phyloP scores from a whole-genome alignment of 2,888 invertebrate genomes.

The Netelia virgata region DNA sequence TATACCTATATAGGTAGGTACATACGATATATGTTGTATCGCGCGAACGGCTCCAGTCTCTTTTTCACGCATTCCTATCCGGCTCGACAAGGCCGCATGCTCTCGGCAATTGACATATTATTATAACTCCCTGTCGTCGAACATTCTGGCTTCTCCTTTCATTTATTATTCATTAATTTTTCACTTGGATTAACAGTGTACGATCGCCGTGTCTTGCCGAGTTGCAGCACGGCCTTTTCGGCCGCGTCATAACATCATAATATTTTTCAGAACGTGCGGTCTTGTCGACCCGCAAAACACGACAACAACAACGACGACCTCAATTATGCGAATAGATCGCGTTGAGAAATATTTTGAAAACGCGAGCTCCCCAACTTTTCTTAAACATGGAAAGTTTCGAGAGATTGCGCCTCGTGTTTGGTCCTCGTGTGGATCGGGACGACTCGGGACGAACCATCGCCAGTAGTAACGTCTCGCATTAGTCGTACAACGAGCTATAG shows the following conservation, averaged over 20 bases:
- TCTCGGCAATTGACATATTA: constrained; percentile 52
- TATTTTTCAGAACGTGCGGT: neutral
- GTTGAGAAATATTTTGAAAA: neutral
- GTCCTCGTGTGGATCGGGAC: neutral
- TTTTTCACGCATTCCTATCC: constrained; percentile 62
- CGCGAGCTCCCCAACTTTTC: neutral
- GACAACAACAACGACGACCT: too few species aligned
- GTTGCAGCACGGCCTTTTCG: neutral
- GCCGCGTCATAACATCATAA: neutral
- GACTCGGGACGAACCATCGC: neutral
- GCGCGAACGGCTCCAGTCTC: constrained; percentile 34
- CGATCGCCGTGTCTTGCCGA: neutral
- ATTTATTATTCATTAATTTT: constrained; percentile 34
- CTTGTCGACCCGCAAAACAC: neutral
- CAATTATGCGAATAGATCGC: too few species aligned
- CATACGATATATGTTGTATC: too few species aligned
- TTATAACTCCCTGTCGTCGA: constrained; percentile 48
- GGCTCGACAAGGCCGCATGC: constrained; percentile 56
- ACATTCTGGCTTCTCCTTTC: constrained; percentile 22
- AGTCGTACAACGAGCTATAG: constrained; percentile 21
- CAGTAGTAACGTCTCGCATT: constrained; percentile 37
- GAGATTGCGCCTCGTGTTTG: neutral
- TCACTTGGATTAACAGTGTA: neutral
- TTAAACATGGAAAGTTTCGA: neutral
- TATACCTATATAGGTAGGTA: neutral